Base-by-base conservation (phyloP, 2,888 invertebrate genomes). In the Ethmia dodecea region DNA sequence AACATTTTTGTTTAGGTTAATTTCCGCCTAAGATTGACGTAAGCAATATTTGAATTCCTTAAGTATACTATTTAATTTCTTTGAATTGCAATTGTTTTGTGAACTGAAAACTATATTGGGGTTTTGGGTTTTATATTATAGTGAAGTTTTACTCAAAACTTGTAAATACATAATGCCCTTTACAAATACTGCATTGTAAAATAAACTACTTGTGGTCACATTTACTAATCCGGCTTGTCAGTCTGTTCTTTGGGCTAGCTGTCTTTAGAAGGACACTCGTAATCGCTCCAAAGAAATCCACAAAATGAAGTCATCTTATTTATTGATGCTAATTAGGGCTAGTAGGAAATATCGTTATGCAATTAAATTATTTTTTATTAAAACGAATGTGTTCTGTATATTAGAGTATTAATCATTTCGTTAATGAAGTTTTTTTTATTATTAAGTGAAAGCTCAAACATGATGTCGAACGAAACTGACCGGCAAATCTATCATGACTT, bases 321-420 rank as follows among this genome's bases (percentile, higher is more conserved):
- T 83, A 81, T 83, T 81, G 73, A 79, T 64, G 73, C 70, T 74
- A 67, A 69, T 70, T 76, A 76, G 67, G 65, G 57, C 70, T 69
- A 73, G 61, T 77, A 71, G 58, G 58, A 63, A 26, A 67, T 69
- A 70, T 77, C 74, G 66, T 77, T 75, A 74, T 64, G 69, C 62
- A 70, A 73, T 72, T 75, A 79, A 81, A 79, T 78, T 80, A 77
- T 78, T 79, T 70, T 73, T 74, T 68, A 68, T 70, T 73, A 70
- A 53, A 60, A 55, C 67, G 62, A 66, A 71, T 67, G 71, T 81
- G 73, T 78, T 83, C 72, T 83, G 77, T 83, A 79, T 81, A 80
- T 80, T 79, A 71, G 72, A 53, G 62, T 70, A 66, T 59, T 55
- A 67, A 76, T 71, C 68, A 59, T 60, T 69, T 52, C 47, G 40